Base-by-base conservation (phyloP, 2,113 vertebrate species). In the Ammodytes dubius region DNA sequence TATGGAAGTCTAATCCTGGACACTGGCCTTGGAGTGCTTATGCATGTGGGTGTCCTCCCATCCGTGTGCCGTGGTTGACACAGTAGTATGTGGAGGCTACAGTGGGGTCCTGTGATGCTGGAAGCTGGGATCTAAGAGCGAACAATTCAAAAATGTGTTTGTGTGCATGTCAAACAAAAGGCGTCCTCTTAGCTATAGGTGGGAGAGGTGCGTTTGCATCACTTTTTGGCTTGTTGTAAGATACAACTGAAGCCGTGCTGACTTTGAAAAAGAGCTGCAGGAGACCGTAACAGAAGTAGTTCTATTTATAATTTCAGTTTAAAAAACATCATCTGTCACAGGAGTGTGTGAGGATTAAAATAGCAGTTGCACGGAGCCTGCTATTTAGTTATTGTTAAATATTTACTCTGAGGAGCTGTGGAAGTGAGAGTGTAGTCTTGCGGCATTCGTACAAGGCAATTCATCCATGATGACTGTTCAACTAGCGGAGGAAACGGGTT, bases 321-420 rank as follows among this genome's bases (percentile, higher is more conserved):
- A 72, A 82, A 81, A 87, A 83, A 82, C 73, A 67, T 75, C 66
- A 81, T 91, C 88, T 91, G 85, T 87, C 74, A 87, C 74, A 80
- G 65, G 81, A 87, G 72, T 52, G 65, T 75, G 66, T 67, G 79
- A 81, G 75, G 90, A 89, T 93, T 91, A 89, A 92, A 92, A 91
- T 89, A 89, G 90, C 82, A 71, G 77, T 70, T 74, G 84, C 69
- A 67, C 15, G 17, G 70, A 27, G 27, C 27, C 80, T 88, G 86
- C 87, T 85, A 79, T 89, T 88, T 86, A 83, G 87, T 79, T 89
- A 84, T 87, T 92, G 89, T 91, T 88, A 83, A 88, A 92, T 85
- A 89, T 90, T 92, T 87, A 92, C 87, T 82, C 19, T 9, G 79
- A 70, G 70, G 67, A 88, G 85, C 84, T 10, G 88, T 75, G 68